Evolutionary conservation across 2,113 vertebrate genomes (phyloP), one percentile per base, ranked within the genome.

Genomic region (Salminus brasiliensis): DNA sequence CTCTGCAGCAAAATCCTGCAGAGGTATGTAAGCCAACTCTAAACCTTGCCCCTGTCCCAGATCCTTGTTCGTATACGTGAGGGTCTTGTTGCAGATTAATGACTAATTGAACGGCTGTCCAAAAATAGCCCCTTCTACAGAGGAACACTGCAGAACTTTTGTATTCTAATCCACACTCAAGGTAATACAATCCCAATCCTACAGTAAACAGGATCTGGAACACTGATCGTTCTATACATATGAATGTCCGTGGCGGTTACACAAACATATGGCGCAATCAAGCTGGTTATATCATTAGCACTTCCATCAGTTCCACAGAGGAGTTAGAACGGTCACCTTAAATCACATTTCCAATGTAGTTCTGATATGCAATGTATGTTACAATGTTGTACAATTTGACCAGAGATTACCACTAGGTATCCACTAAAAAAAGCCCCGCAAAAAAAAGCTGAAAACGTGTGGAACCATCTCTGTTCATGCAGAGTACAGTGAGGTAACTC

Each of bases 231-330:
- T 15, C 21, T 11, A 10, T 36, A n/a, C 16, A 27, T 57, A n/a
- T 32, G 49, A 66, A 76, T 27, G 45, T 34, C 23, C n/a, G 36
- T 16, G 8, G 25, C 15, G 41, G 30, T 73, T 76, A 76, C 45
- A 49, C 45, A 52, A 13, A 45, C 21, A 21, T 52, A 52, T 52
- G 47, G 2, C 6, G 18, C 47, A 52, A 52, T 53, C 74, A 25
- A 43, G 49, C 43, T 25, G 12, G 21, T 63, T 60, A 2, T n/a
- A 45, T n/a, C 23, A 62, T n/a, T 16, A 52, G 6, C 21, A 52
- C 5, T n/a, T 52, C 47, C 6, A 49, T 13, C 47, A 29, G 52
- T 43, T 49, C 9, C 21, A 30, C 67, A 2, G 9, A 5, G 27
- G 39, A 43, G 43, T 45, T 6, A 45, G 43, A 13, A 13, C 12